These are phyloP conservation scores for Willisornis vidua DNA, from an alignment of 2,113 vertebrate genomes.

Conservation along the genomic window DNA sequence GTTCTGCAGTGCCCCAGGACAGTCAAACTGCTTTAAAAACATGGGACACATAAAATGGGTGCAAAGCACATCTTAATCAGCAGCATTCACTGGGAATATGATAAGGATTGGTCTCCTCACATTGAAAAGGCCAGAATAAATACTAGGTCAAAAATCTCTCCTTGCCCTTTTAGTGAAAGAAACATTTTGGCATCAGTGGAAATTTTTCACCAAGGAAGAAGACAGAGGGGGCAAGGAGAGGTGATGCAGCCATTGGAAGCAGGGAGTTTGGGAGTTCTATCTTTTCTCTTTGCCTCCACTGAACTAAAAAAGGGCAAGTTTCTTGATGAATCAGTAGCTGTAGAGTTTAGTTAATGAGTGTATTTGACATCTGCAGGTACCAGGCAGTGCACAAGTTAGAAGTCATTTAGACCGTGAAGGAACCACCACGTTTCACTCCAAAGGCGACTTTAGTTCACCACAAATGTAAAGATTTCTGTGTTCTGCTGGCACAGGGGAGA, in stretches of 20 bases:
- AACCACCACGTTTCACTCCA: background rate
- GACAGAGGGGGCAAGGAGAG: background rate
- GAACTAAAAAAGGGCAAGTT: background rate
- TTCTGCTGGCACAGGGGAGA: background rate
- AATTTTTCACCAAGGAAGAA: background rate
- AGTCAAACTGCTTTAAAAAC: background rate
- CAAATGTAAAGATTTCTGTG: background rate
- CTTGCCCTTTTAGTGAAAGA: background rate
- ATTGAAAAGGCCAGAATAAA: constrained; percentile 17
- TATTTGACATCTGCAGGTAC: background rate
- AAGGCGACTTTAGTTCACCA: background rate
- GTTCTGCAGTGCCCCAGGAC: background rate
- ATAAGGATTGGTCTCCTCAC: background rate
- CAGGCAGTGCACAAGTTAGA: background rate
- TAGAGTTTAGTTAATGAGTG: background rate
- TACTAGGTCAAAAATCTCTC: background rate
- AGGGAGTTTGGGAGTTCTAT: background rate
- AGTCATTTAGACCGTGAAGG: constrained; percentile 1
- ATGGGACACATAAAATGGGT: accelerated
- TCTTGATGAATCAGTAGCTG: background rate
- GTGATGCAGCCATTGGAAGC: background rate
- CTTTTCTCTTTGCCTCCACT: background rate
- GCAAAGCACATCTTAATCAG: background rate
- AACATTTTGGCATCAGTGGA: background rate
- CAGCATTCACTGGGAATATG: background rate